Evolutionary conservation across 2,113 vertebrate species (phyloP).

Genomic region (Aptenodytes forsteri): DNA sequence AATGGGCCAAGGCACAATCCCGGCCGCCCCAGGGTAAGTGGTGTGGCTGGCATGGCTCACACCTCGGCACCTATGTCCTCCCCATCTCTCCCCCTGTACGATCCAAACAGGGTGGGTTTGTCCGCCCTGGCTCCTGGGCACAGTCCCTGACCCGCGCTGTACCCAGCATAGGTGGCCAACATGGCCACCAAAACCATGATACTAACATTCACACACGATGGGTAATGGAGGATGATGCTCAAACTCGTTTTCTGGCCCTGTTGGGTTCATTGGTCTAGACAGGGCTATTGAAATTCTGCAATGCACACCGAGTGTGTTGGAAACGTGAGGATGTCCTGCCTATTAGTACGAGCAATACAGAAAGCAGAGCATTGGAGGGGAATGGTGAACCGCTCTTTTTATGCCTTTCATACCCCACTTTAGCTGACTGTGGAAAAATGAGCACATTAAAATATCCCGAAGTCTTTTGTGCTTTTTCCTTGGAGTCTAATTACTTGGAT

Average conservation of each 20-base stretch:
- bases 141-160: background rate
- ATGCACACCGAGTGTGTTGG: fast-evolving
- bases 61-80: background rate
- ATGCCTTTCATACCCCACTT: background rate
- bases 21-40: fast-evolving
- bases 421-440: background rate
- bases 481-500: background rate
- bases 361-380: background rate
- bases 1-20: background rate
- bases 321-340: background rate
- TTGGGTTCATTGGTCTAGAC: background rate
- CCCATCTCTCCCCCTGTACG: background rate
- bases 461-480: background rate
- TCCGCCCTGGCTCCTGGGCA: background rate
- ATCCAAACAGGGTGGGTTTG: background rate
- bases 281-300: background rate
- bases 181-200: fast-evolving
- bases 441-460: background rate
- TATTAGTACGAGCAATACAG: fast-evolving
- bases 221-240: background rate
- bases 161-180: background rate
- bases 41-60: background rate
- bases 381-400: background rate
- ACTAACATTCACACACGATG: fast-evolving
- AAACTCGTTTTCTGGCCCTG: background rate